These are phyloP conservation scores for Anthopleura xanthogrammica DNA, from an alignment of 92 coral and sea anemone genomes.

Conservation along the genomic window DNA sequence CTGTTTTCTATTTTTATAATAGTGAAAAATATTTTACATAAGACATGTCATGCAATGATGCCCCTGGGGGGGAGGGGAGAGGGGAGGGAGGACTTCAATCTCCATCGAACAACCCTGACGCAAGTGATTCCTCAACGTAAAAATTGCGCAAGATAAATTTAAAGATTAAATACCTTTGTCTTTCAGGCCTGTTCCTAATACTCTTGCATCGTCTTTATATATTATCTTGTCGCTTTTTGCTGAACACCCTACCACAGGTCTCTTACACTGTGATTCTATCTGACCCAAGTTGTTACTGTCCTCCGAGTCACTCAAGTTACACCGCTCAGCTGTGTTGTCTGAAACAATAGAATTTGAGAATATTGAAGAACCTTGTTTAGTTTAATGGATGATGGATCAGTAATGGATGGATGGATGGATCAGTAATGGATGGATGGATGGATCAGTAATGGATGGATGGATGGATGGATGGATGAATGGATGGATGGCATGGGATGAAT, in stretches of 20 bases:
- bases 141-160: neutral
- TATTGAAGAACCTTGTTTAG: neutral
- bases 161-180: neutral
- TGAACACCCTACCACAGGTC: neutral
- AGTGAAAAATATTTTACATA: too few species aligned
- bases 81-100: too few species aligned
- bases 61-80: too few species aligned
- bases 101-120: too few species aligned
- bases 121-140: too few species aligned
- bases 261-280: neutral
- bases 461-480: neutral
- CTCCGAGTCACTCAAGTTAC: neutral
- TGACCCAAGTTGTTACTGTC: neutral
- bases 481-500: neutral
- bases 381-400: neutral
- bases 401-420: neutral
- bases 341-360: neutral
- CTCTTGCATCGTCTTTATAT: conserved; percentile 6
- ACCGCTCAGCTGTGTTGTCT: neutral
- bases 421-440: neutral
- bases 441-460: neutral
- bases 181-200: neutral
- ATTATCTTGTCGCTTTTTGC: neutral
- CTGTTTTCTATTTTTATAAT: too few species aligned
- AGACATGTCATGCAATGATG: too few species aligned